Conservation (phyloP, 1,140 invertebrate species). For the Batillaria attramentaria region DNA sequence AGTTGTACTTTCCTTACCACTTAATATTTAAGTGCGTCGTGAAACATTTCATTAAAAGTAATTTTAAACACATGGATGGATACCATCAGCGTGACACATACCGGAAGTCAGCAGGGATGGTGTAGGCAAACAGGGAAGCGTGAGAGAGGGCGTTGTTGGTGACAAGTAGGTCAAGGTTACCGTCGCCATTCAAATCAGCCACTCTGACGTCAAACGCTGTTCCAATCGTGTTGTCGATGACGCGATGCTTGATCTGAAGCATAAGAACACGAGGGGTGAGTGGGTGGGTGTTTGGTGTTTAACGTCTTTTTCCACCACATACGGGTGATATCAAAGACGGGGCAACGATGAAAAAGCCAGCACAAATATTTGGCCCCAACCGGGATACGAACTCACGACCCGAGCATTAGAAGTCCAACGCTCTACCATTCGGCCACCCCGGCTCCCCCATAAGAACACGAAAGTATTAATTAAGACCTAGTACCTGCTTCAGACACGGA, state of each 20-base stretch:
- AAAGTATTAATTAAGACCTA: background rate
- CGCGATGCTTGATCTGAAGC: slow-evolving; percentile 58
- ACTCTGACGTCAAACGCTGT: slow-evolving; percentile 68
- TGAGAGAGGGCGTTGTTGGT: slow-evolving; percentile 58
- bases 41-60: background rate
- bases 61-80: background rate
- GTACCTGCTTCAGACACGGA: background rate
- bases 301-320: too few species aligned
- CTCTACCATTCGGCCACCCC: too few species aligned
- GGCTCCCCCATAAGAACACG: too few species aligned
- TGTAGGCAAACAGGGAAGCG: slow-evolving; percentile 66
- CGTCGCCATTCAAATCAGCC: slow-evolving; percentile 69
- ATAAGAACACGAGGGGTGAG: background rate
- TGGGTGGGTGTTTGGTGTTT: too few species aligned
- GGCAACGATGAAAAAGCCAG: too few species aligned
- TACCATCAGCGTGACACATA: background rate
- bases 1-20: background rate
- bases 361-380: too few species aligned
- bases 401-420: too few species aligned
- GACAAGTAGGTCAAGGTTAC: slow-evolving; percentile 64
- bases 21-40: background rate
- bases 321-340: too few species aligned
- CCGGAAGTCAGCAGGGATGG: slow-evolving; percentile 67
- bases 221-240: slow-evolving; percentile 66
- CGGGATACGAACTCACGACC: too few species aligned